Base-by-base conservation (phyloP, 2,113 vertebrate species). In the Odobenus rosmarus region DNA sequence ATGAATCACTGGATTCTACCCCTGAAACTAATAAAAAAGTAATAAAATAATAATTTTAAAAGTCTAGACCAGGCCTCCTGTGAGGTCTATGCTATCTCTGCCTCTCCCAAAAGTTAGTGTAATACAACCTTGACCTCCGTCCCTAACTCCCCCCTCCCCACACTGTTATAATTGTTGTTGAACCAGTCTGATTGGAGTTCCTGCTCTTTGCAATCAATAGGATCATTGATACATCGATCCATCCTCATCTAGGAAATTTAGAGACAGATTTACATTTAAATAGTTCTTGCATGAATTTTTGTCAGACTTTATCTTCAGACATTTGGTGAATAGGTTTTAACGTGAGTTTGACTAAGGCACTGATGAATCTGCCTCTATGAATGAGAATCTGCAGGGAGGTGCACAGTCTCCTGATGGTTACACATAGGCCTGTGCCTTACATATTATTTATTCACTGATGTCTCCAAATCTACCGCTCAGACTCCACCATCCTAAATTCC, bases 391-490 rank as follows among this genome's bases (percentile, higher is more conserved):
- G 31, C 31, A n/a, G 23, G 4, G 59, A 39, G 15, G 53, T 7
- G 21, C 16, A 5, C 15, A 16, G 31, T 31, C 36, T 36, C 74
- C 33, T 12, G 49, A 31, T 4, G 21, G 55, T n/a, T 61, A 39
- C 83, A n/a, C 2, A 15, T 19, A 51, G 67, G 31, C 7, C 0
- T 10, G 0, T 4, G 10, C 18, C 1, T 19, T 28, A 33, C 16
- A 23, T 18, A 64, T 6, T 3, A 1, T 24, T 19, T 28, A 39
- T 31, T 67, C 7, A 3, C 3, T 24, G 26, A n/a, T 39, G 12
- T 19, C 23, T 74, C 76, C 36, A 28, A n/a, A 31, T 39, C 46
- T 46, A 24, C 24, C 36, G 12, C 24, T 23, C 9, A 24, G 24
- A 42, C 14, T 67, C 23, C 12, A 15, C 71, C 12, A 4, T 42